A percentile compares a stretch with the other conserved stretches of the same genome.
These are phyloP conservation scores for Unio pictorum DNA, from an alignment of 2,888 invertebrate species.

Conservation along the genomic window DNA sequence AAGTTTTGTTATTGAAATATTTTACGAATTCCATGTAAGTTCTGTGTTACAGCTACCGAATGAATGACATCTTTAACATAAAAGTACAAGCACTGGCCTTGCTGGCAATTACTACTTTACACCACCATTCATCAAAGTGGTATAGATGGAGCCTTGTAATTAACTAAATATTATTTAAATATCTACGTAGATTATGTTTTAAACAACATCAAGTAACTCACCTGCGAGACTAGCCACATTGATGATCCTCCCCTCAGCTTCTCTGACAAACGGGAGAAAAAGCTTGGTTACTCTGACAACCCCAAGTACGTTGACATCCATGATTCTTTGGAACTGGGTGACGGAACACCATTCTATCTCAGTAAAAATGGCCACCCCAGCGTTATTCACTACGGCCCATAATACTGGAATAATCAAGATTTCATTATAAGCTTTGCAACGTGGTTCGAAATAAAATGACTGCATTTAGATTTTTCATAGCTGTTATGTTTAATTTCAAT, in stretches of 20 bases:
- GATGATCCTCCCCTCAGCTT: conserved; percentile 55
- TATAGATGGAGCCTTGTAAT: too few species aligned
- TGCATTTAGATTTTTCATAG: too few species aligned
- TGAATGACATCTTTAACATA: too few species aligned
- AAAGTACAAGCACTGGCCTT: too few species aligned
- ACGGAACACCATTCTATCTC: conserved; percentile 66
- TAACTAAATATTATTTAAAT: too few species aligned
- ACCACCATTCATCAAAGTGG: too few species aligned
- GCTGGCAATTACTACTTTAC: too few species aligned
- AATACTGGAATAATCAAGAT: conserved; percentile 42
- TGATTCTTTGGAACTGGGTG: conserved; percentile 55
- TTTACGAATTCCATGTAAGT: too few species aligned
- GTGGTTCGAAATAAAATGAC: background rate
- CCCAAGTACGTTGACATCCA: conserved; percentile 65
- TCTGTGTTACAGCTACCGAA: too few species aligned
- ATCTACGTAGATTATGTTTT: background rate
- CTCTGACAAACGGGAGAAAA: conserved; percentile 59
- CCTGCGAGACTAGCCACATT: conserved; percentile 67
- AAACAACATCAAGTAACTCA: conserved; percentile 17
- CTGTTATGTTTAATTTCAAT: too few species aligned
- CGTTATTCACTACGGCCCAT: conserved; percentile 67
- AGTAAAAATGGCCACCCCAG: conserved; percentile 61
- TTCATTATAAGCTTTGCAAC: background rate
- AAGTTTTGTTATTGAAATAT: too few species aligned
- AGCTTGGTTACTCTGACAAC: conserved; percentile 64